Percentiles rank a stretch among this genome's conserved stretches.
phyloP scores from a whole-genome alignment of 2,797 vertebrate genomes.

The Notolepis coatsorum region DNA sequence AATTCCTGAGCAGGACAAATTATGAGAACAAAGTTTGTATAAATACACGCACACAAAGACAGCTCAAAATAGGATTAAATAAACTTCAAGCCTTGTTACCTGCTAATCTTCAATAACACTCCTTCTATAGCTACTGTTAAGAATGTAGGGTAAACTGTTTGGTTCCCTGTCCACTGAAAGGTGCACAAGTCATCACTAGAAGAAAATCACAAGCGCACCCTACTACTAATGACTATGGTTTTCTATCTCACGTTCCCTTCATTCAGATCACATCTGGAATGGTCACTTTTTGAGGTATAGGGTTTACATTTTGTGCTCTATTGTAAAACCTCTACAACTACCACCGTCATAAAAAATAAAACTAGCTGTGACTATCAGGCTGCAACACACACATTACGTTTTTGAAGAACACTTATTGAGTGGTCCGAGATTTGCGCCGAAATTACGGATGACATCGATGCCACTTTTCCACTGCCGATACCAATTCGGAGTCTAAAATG shows the following conservation, averaged over 20 bases:
- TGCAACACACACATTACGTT: slow-evolving; percentile 14
- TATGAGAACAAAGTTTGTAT: slow-evolving; percentile 25
- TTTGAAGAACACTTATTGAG: slow-evolving; percentile 1
- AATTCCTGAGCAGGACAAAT: slow-evolving; percentile 72
- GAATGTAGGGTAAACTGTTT: slow-evolving; percentile 34
- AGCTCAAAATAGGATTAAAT: slow-evolving; percentile 15
- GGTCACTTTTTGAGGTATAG: slow-evolving; percentile 52
- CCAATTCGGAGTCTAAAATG: too few relatives aligned
- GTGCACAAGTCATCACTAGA: slow-evolving; percentile 35
- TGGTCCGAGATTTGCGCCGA: too few relatives aligned
- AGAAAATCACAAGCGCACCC: not conserved
- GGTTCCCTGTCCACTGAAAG: slow-evolving; percentile 42
- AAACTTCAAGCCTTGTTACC: slow-evolving; percentile 10
- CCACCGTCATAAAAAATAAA: slow-evolving; percentile 14
- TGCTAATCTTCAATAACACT: slow-evolving; percentile 18
- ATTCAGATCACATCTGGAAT: slow-evolving; percentile 41
- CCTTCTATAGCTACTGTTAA: slow-evolving; percentile 19
- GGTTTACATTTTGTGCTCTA: slow-evolving; percentile 47
- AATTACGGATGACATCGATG: too few relatives aligned
- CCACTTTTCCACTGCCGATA: too few relatives aligned
- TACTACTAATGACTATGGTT: not conserved
- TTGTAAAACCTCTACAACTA: slow-evolving; percentile 19
- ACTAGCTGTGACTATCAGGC: not conserved
- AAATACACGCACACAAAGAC: slow-evolving; percentile 36
- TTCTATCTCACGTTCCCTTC: slow-evolving; percentile 7